A percentile compares a stretch with the other conserved stretches of the same genome.
These are phyloP conservation scores for Cheilosia vulpina DNA, from an alignment of 2,888 invertebrate species.

Conservation along the genomic window DNA sequence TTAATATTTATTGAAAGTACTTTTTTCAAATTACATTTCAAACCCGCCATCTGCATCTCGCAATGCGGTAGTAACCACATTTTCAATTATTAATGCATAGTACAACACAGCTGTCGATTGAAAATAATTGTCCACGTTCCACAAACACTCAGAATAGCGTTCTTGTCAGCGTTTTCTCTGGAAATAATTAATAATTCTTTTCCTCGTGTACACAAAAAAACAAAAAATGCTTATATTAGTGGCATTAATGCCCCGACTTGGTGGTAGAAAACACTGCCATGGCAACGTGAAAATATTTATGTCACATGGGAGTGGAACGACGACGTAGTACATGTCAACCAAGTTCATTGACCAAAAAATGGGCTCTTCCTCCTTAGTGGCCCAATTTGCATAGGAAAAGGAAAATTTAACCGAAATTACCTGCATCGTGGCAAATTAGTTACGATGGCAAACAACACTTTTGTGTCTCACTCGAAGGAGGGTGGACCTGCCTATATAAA, in stretches of 20 bases:
- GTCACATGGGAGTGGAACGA: conserved; percentile 15
- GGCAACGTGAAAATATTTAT: conserved; percentile 17
- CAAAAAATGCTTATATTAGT: neutral
- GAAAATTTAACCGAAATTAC: conserved; percentile 1
- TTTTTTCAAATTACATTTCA: neutral
- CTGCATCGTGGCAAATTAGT: neutral
- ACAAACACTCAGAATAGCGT: conserved; percentile 11
- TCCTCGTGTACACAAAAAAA: neutral
- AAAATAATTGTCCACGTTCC: conserved; percentile 53
- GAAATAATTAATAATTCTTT: conserved; percentile 53
- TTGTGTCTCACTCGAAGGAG: neutral
- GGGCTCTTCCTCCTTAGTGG: neutral
- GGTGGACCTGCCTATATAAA: neutral
- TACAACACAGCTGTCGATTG: conserved; percentile 26
- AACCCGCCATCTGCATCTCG: neutral
- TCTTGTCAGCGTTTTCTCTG: conserved; percentile 25
- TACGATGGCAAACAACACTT: conserved; percentile 1
- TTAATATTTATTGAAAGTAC: neutral
- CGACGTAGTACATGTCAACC: conserved; percentile 2
- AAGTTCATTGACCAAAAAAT: conserved; percentile 22
- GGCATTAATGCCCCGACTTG: conserved; percentile 14
- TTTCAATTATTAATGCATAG: conserved; percentile 48
- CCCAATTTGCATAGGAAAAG: neutral
- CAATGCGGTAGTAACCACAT: neutral
- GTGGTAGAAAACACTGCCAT: neutral